A percentile compares a stretch with the other conserved stretches of the same genome.
Conservation (phyloP, 2,797 vertebrate species). For the Muraenolepis orangiensis region DNA sequence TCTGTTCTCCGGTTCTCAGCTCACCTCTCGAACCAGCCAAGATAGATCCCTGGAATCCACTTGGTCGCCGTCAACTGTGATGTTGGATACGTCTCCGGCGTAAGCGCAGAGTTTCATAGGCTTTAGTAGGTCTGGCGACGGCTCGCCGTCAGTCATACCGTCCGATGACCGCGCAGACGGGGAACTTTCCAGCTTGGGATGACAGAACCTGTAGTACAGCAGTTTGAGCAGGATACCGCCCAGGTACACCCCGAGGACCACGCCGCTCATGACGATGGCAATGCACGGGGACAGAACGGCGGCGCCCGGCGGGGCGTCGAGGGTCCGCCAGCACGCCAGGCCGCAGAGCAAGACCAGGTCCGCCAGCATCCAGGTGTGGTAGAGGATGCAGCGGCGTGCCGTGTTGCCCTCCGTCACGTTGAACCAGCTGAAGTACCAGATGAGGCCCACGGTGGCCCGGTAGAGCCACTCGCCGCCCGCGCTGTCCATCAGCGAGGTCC, state of each 20-base stretch:
- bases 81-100: background rate
- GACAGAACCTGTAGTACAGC: constrained; percentile 75
- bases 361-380: constrained; percentile 70
- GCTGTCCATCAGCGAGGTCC: constrained; percentile 79
- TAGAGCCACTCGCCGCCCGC: constrained; percentile 75
- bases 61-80: accelerated
- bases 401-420: constrained; percentile 71
- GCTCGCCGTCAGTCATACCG: accelerated
- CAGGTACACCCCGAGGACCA: constrained; percentile 49
- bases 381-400: constrained; percentile 59
- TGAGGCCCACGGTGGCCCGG: constrained; percentile 73
- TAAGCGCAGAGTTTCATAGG: accelerated
- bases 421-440: constrained; percentile 93
- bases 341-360: constrained; percentile 72
- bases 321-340: constrained; percentile 64
- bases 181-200: constrained; percentile 62
- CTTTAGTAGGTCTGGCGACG: background rate
- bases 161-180: constrained; percentile 1
- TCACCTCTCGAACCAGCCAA: too few species aligned
- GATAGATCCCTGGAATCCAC: background rate
- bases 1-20: constrained; percentile 26
- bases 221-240: constrained; percentile 72
- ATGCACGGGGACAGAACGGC: background rate
- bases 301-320: background rate
- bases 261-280: accelerated